Percentiles rank a stretch among this genome's conserved stretches.
phyloP scores from a whole-genome alignment of 2,888 invertebrate genomes.

The Therioaphis trifolii region DNA sequence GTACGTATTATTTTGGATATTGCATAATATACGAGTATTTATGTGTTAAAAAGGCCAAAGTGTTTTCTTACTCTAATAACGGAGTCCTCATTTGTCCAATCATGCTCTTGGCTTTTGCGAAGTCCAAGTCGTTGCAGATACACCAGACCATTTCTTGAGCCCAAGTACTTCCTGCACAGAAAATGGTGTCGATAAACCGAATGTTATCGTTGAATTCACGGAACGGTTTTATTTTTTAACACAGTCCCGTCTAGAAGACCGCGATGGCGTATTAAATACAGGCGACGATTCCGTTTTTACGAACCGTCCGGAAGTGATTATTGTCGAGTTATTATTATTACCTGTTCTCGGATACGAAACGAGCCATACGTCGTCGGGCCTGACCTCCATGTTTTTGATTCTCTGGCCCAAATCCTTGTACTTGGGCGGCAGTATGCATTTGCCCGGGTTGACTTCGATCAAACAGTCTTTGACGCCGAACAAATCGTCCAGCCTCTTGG shows the following conservation, averaged over 20 bases:
- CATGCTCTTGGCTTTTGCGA: conserved; percentile 77
- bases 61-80: conserved; percentile 74
- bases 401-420: conserved; percentile 77
- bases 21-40: too few species aligned
- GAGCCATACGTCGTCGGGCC: conserved; percentile 84
- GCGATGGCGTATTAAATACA: too few species aligned
- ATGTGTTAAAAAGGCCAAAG: too few species aligned
- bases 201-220: too few species aligned
- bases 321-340: conserved; percentile 68
- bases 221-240: too few species aligned
- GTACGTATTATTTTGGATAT: too few species aligned
- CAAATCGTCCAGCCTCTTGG: conserved; percentile 75
- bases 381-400: conserved; percentile 78
- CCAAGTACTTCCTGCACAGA: conserved; percentile 84
- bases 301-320: conserved; percentile 10
- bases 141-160: conserved; percentile 93
- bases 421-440: conserved; percentile 77
- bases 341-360: conserved; percentile 91
- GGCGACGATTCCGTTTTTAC: too few species aligned
- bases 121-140: conserved; percentile 84
- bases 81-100: conserved; percentile 77
- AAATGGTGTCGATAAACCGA: not conserved
- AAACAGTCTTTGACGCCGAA: conserved; percentile 79
- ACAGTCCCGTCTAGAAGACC: too few species aligned
- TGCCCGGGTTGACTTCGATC: conserved; percentile 79